phyloP scores from a whole-genome alignment of 2,797 vertebrate genomes.

The Macropodus opercularis region DNA sequence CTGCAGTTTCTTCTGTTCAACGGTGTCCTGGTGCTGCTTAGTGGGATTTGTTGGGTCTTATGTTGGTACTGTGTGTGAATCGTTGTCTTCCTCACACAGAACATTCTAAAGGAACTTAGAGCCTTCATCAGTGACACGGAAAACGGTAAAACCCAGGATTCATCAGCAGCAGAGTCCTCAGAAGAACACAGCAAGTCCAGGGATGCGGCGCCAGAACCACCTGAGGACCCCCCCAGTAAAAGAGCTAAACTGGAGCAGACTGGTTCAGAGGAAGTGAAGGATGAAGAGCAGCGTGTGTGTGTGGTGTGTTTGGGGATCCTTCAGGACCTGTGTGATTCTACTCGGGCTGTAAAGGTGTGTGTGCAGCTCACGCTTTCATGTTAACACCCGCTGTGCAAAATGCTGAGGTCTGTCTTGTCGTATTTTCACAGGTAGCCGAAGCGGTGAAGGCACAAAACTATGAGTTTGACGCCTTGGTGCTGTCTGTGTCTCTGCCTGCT shows the following conservation, averaged over 20 bases:
- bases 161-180: constrained; percentile 1
- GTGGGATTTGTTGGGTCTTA: too few species aligned
- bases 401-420: neutral
- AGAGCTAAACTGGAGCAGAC: constrained; percentile 77
- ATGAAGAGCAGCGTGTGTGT: constrained; percentile 71
- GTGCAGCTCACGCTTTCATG: neutral
- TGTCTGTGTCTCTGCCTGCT: constrained; percentile 93
- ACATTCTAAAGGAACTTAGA: constrained; percentile 80
- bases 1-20: too few species aligned
- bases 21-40: too few species aligned
- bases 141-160: constrained; percentile 13
- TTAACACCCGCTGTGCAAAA: neutral
- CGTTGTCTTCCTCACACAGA: constrained; percentile 71
- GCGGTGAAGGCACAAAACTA: constrained; percentile 85
- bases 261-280: constrained; percentile 33
- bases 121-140: constrained; percentile 71
- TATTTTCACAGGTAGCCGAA: constrained; percentile 84
- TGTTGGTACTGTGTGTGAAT: too few species aligned
- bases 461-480: constrained; percentile 87
- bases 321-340: constrained; percentile 84
- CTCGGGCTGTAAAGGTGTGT: constrained; percentile 85
- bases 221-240: constrained; percentile 83
- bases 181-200: constrained; percentile 30
- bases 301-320: constrained; percentile 91
- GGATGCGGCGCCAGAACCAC: constrained; percentile 25